Conservation (phyloP, 2,113 vertebrate species). For the Pachyramphus minor region DNA sequence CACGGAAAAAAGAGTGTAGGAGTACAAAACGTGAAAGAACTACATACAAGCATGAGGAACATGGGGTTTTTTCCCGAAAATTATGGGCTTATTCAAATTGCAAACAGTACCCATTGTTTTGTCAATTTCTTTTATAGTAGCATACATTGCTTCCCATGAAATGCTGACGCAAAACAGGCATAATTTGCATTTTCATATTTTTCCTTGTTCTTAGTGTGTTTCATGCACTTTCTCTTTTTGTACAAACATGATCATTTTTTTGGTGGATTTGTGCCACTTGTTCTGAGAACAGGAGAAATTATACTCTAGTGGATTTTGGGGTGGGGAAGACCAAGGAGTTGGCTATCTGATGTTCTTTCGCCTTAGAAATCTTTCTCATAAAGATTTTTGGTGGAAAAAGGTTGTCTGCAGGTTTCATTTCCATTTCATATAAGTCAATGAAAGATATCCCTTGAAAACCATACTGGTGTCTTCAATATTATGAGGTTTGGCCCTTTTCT, state of each 20-base stretch:
- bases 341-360: not conserved
- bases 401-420: not conserved
- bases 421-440: not conserved
- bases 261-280: not conserved
- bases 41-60: not conserved
- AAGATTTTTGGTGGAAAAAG: not conserved
- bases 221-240: not conserved
- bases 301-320: not conserved
- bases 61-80: not conserved
- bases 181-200: not conserved
- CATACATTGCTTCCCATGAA: not conserved
- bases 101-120: not conserved
- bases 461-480: not conserved
- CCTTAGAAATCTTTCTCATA: not conserved
- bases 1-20: not conserved
- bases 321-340: not conserved
- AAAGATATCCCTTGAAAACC: not conserved
- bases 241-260: not conserved
- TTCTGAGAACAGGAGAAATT: not conserved
- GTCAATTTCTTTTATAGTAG: not conserved
- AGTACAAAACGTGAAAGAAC: not conserved
- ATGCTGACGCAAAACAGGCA: not conserved
- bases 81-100: not conserved
- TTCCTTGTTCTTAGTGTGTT: not conserved
- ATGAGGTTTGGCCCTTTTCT: not conserved